These are phyloP conservation scores for Cygnus olor DNA, from an alignment of 2,797 vertebrate species.

Conservation along the genomic window DNA sequence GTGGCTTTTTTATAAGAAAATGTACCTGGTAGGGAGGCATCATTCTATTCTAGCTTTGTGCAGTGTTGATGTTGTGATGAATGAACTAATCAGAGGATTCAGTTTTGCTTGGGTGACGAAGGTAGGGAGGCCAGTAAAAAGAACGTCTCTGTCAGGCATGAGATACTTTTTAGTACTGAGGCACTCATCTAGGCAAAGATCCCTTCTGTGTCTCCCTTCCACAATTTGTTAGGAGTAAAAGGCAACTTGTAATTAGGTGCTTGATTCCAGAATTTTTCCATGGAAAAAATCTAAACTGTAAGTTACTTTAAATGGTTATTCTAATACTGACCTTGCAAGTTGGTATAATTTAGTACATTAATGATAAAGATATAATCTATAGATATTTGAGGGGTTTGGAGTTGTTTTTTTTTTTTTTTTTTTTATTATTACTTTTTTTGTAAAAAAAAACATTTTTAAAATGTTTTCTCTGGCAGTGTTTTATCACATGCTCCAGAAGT, in stretches of 20 bases:
- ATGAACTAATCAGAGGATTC: neutral
- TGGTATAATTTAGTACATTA: neutral
- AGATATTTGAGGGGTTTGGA: neutral
- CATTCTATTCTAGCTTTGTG: neutral
- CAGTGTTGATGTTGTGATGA: neutral
- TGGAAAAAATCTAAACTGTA: neutral
- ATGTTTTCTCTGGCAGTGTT: neutral
- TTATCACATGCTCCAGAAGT: neutral
- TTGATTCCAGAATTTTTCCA: neutral
- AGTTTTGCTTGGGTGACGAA: neutral
- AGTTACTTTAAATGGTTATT: neutral
- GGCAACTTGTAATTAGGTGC: neutral
- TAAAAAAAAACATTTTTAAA: neutral
- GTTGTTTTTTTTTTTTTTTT: neutral
- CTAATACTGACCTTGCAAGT: neutral
- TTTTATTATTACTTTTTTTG: no score
- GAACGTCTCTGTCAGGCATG: neutral
- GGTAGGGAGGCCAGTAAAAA: neutral
- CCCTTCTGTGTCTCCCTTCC: neutral
- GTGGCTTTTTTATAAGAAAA: neutral
- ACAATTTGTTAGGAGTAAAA: neutral
- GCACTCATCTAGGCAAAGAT: neutral
- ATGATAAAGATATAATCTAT: neutral
- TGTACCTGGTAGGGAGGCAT: fast-evolving
- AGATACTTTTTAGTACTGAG: neutral